phyloP scores from a whole-genome alignment of 1,140 invertebrate genomes.

The Aradophagus sp. region DNA sequence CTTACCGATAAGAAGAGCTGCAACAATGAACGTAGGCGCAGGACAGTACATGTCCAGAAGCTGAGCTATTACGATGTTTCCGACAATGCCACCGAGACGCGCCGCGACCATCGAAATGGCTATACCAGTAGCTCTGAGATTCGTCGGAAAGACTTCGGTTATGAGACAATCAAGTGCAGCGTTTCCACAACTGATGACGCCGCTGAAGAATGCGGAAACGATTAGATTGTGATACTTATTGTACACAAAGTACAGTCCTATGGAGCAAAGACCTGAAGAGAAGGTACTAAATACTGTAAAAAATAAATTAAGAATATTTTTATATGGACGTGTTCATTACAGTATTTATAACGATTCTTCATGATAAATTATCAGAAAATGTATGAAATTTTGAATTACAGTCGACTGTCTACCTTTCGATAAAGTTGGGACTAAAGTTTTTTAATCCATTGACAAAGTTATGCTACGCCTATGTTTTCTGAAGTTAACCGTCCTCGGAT shows the following conservation, averaged over 20 bases:
- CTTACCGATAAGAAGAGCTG: slow-evolving; percentile 83
- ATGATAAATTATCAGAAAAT: neutral
- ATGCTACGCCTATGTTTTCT: no score
- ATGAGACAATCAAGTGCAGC: slow-evolving; percentile 91
- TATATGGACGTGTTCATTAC: no score
- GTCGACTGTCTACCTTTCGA: no score
- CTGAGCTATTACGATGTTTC: slow-evolving; percentile 89
- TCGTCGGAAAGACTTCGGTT: slow-evolving; percentile 92
- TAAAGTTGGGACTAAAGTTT: no score
- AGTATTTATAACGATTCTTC: no score
- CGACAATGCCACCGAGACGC: slow-evolving; percentile 87
- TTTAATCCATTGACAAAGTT: no score
- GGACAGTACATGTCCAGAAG: slow-evolving; percentile 88
- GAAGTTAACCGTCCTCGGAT: no score
- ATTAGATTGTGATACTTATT: slow-evolving; percentile 88
- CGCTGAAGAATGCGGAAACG: slow-evolving; percentile 89
- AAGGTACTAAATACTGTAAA: slow-evolving; percentile 88
- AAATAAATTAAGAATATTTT: slow-evolving; percentile 30
- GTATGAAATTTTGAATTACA: no score
- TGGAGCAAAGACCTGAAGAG: slow-evolving; percentile 88
- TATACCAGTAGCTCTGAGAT: slow-evolving; percentile 88
- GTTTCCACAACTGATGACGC: slow-evolving; percentile 91
- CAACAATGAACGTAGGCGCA: slow-evolving; percentile 89
- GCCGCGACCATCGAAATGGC: slow-evolving; percentile 91
- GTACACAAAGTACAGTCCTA: slow-evolving; percentile 87